Evolutionary conservation across 2,113 vertebrate genomes (phyloP).

Genomic region (Aleadryas rufinucha): DNA sequence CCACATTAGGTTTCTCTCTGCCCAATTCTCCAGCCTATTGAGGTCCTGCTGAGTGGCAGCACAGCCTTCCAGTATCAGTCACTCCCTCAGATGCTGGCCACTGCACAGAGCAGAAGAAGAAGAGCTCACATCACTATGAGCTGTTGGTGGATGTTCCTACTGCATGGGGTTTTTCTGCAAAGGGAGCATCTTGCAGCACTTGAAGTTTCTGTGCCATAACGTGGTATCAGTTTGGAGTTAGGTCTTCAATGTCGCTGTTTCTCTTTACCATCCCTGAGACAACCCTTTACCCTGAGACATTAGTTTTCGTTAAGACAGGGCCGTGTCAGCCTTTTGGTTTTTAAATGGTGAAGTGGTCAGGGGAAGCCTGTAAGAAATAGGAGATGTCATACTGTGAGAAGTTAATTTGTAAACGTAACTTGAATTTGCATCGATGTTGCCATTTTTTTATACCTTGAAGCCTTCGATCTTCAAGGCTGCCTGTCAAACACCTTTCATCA

Average conservation of each 20-base stretch:
- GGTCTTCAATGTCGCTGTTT: neutral
- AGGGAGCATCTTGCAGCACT: neutral
- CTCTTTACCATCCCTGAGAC: neutral
- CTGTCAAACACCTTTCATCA: constrained; percentile 8
- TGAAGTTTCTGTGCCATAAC: neutral
- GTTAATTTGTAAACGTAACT: neutral
- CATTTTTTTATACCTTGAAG: neutral
- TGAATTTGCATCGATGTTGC: neutral
- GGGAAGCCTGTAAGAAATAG: neutral
- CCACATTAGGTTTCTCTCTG: neutral
- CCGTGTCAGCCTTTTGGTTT: neutral
- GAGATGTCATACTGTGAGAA: neutral
- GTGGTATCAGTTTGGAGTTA: neutral
- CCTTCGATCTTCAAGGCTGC: neutral
- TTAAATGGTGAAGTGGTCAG: neutral
- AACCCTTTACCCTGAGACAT: neutral
- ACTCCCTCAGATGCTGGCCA: neutral
- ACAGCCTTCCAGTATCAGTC: neutral
- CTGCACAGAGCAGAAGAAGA: neutral
- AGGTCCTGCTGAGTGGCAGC: neutral
- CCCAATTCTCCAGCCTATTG: neutral
- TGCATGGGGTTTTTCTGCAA: neutral
- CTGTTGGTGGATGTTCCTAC: neutral
- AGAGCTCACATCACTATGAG: neutral
- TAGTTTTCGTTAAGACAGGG: neutral